phyloP scores from a whole-genome alignment of 35 echinoderm and acorn worm genomes.

The Strongylocentrotus purpuratus region DNA sequence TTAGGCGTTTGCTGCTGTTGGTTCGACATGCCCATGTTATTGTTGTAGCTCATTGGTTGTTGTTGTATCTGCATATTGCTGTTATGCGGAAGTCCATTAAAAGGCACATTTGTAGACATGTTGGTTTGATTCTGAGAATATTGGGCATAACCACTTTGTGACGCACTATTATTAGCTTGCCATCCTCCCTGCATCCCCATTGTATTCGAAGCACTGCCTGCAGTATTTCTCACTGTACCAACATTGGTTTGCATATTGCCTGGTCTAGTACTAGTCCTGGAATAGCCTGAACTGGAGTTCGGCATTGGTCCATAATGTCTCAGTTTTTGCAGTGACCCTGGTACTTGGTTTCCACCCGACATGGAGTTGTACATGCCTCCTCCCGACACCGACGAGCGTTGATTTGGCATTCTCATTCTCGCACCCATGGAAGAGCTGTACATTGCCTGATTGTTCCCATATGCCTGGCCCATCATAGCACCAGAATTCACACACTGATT shows the following conservation, averaged over 20 bases:
- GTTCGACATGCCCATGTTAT: slow-evolving; percentile 17
- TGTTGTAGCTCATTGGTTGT: slow-evolving; percentile 27
- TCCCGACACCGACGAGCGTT: not conserved
- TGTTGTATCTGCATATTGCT: slow-evolving; percentile 46
- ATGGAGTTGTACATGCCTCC: slow-evolving; percentile 16
- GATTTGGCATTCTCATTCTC: slow-evolving; percentile 34
- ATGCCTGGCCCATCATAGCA: slow-evolving; percentile 43
- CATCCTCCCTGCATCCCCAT: slow-evolving; percentile 30
- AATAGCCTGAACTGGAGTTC: slow-evolving; percentile 35
- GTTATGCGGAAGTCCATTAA: slow-evolving; percentile 24
- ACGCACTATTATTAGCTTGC: slow-evolving; percentile 5
- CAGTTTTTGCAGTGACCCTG: slow-evolving; percentile 51
- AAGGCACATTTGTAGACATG: slow-evolving; percentile 35
- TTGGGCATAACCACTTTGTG: not conserved
- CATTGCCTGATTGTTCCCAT: slow-evolving; percentile 41
- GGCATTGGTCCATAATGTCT: slow-evolving; percentile 79
- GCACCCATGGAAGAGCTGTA: slow-evolving; percentile 25
- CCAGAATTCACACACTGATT: slow-evolving; percentile 49
- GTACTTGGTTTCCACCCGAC: slow-evolving; percentile 28
- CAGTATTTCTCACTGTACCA: slow-evolving; percentile 14
- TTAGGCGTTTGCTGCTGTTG: not conserved
- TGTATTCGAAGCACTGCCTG: slow-evolving; percentile 7
- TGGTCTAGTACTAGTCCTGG: slow-evolving; percentile 35
- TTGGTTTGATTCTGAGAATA: slow-evolving; percentile 14
- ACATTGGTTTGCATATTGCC: slow-evolving; percentile 8